These are phyloP conservation scores for Mesitornis unicolor DNA, from an alignment of 2,113 vertebrate species.

Conservation along the genomic window DNA sequence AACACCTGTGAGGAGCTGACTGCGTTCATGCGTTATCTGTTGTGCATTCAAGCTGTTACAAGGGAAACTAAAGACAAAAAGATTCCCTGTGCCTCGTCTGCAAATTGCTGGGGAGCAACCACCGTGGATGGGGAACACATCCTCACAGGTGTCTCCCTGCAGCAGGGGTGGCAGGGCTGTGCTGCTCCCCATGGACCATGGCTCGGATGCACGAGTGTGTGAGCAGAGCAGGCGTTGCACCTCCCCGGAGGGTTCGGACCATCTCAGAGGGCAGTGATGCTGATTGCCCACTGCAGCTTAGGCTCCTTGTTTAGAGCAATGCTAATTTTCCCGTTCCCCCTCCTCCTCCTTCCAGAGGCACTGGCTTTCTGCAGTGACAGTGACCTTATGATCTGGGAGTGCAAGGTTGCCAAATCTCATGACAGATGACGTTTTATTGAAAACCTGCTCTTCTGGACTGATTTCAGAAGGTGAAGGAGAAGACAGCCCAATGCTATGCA, in stretches of 20 bases:
- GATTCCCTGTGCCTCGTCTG: background rate
- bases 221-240: accelerated
- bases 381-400: background rate
- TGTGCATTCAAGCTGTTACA: background rate
- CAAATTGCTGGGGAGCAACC: background rate
- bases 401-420: background rate
- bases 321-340: background rate
- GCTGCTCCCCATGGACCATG: background rate
- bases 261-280: background rate
- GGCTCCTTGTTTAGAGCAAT: background rate
- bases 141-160: background rate
- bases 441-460: background rate
- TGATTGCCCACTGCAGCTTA: background rate
- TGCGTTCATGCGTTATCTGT: background rate
- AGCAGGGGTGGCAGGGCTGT: background rate
- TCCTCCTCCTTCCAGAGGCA: background rate
- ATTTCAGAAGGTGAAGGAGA: background rate
- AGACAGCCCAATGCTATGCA: background rate
- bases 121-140: background rate
- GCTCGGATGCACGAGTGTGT: background rate
- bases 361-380: background rate
- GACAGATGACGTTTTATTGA: background rate
- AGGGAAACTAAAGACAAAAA: background rate
- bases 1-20: background rate
- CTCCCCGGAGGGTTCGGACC: accelerated